Base-by-base conservation (phyloP, 2,797 vertebrate genomes). In the Triplophysa bombifrons region DNA sequence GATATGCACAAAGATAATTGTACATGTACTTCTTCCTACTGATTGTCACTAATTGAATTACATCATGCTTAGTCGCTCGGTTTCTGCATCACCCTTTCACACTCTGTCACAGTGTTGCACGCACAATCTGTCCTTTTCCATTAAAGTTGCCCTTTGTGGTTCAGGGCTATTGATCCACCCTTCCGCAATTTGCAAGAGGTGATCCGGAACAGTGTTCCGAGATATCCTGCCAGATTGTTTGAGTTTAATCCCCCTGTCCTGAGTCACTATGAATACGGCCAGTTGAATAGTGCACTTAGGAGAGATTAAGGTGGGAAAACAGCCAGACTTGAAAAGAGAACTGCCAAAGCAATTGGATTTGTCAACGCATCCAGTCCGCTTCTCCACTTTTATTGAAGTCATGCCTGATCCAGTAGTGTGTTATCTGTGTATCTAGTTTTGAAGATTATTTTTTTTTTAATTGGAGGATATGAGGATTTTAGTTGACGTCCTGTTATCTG, bases 1-100 rank as follows among this genome's bases (percentile, higher is more conserved):
- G 76, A 86, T 85, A 80, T 81, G 76, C 80, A 85, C 68, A 82
- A 86, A 85, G 87, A 89, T 86, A 86, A 87, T 84, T 80, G 83
- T 80, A 84, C 78, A 25, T 50, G 74, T 84, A 85, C 82, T 67
- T 19, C 48, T 67, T 34, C 56, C 13, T 72, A 74, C 78, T 68
- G 65, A 48, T 60, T 76, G 79, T 79, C 53, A 53, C 44, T 81
- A 71, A 58, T 70, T 72, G 25, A 55, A 73, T 74, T 82, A 82
- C 66, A 75, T 55, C 67, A 64, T 56, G 73, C 56, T 68, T 27
- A 68, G 66, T 51, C 71, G 60, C 34, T 20, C 14, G 58, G 27
- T 58, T 72, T 68, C 63, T 51, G 65, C 34, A 27, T 13, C 1
- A 13, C 17, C 34, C 38, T 78, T 60, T 41, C 27, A 48, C 44